phyloP scores from a whole-genome alignment of 2,797 vertebrate genomes.

The Megaceryle alcyon region DNA sequence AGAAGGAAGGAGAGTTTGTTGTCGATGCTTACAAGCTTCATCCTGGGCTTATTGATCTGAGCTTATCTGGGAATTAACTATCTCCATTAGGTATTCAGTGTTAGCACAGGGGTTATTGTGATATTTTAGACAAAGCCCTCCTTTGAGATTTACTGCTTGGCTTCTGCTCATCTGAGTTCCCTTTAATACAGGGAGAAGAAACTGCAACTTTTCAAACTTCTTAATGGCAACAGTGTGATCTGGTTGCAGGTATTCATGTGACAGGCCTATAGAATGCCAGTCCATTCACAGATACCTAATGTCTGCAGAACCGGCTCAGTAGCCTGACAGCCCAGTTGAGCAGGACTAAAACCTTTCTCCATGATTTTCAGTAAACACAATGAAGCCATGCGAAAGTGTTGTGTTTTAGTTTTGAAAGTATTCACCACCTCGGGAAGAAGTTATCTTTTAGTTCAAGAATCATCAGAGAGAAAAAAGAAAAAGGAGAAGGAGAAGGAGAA shows the following conservation, averaged over 20 bases:
- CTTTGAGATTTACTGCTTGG: background rate
- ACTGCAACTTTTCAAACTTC: background rate
- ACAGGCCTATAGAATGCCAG: background rate
- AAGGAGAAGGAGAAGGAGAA: too few relatives aligned
- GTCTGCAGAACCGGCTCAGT: background rate
- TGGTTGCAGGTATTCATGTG: background rate
- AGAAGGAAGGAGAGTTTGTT: background rate
- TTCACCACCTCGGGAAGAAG: background rate
- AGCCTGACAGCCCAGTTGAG: background rate
- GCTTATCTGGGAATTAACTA: conserved; percentile 7
- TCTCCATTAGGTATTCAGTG: background rate
- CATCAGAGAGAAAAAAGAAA: background rate
- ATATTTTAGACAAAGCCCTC: background rate
- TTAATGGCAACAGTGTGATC: background rate
- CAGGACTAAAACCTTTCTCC: background rate
- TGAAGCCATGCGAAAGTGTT: background rate
- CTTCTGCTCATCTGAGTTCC: background rate
- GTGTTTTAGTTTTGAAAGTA: background rate
- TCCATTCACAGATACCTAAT: accelerated
- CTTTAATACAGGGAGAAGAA: background rate
- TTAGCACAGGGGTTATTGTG: background rate
- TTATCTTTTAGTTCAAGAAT: background rate
- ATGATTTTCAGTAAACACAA: background rate
- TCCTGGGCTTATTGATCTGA: background rate
- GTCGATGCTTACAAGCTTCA: background rate